Evolutionary conservation across 2,113 vertebrate genomes (phyloP), one percentile per base, ranked within the genome.

Genomic region (Myotis yumanensis): DNA sequence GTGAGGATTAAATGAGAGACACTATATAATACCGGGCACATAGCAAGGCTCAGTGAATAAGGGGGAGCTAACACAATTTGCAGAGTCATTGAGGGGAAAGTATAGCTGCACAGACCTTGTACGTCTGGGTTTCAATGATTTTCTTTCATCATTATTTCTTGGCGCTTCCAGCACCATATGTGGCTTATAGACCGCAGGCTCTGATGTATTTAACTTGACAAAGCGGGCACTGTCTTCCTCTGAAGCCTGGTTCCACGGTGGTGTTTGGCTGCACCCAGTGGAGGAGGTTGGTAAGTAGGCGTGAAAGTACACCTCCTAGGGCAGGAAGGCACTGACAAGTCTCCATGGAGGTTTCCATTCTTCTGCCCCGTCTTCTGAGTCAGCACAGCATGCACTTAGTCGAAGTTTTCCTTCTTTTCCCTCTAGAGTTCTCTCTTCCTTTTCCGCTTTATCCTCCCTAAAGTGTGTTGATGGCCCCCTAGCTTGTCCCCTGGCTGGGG

Each of bases 121-220:
- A 3, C 71, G 91, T 94, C 86, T 54, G 66, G 37, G 89, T 71
- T 76, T 80, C 90, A 96, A 69, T 32, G 48, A 57, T 89, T 95
- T 64, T 77, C 96, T 96, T 97, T 95, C 96, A 91, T 92, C 92
- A 8, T 48, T 59, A 25, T 80, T 95, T 94, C 91, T 84, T 46
- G 30, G 86, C 37, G 51, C 69, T 83, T 52, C 87, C 15, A 32
- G 66, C 37, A 51, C 71, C 72, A 1, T 46, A 16, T 81, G 94
- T 68, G 79, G 89, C 79, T 71, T 57, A 40, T 17, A 86, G 79
- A 89, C 86, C 93, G 59, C 91, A 94, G 37, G 64, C 51, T 88
- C 30, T 0, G 48, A 91, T 93, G 88, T 87, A 68, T 92, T 87
- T 48, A 82, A 88, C 84, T 92, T 46, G 40, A 91, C 82, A 97